Conservation (phyloP, 2,113 vertebrate genomes). For the Bubalus kerabau region DNA sequence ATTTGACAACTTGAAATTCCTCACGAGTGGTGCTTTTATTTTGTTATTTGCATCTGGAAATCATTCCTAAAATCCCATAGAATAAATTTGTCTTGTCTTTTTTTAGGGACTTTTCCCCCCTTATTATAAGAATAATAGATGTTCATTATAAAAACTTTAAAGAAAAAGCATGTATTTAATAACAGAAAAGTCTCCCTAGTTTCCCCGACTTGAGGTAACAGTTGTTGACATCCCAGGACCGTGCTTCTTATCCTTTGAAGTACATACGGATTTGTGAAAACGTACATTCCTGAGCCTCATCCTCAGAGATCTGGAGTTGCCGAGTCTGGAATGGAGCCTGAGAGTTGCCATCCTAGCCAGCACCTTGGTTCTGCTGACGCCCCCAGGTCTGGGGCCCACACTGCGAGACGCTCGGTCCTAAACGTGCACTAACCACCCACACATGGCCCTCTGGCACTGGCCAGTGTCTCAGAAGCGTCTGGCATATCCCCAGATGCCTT, state of each 20-base stretch:
- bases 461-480: neutral
- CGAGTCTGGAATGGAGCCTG: accelerated
- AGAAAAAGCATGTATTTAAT: neutral
- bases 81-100: slow-evolving; percentile 19
- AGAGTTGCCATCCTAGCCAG: neutral
- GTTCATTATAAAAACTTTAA: neutral
- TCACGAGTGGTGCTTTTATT: slow-evolving; percentile 40
- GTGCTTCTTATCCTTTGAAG: neutral
- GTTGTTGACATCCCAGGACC: neutral
- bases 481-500: neutral
- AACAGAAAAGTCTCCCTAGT: neutral
- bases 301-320: neutral
- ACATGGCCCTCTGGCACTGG: neutral
- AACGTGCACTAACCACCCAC: neutral
- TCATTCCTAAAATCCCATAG: neutral
- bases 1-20: slow-evolving; percentile 62
- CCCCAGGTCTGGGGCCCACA: neutral
- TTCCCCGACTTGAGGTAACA: neutral
- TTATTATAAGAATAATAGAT: slow-evolving; percentile 2
- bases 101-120: neutral
- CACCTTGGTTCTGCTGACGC: accelerated
- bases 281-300: accelerated
- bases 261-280: neutral
- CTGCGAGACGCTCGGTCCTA: neutral
- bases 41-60: slow-evolving; percentile 57